A percentile compares a stretch with the other conserved stretches of the same genome.
Conservation (phyloP, 2,797 vertebrate genomes). For the Enteromius argenteus region DNA sequence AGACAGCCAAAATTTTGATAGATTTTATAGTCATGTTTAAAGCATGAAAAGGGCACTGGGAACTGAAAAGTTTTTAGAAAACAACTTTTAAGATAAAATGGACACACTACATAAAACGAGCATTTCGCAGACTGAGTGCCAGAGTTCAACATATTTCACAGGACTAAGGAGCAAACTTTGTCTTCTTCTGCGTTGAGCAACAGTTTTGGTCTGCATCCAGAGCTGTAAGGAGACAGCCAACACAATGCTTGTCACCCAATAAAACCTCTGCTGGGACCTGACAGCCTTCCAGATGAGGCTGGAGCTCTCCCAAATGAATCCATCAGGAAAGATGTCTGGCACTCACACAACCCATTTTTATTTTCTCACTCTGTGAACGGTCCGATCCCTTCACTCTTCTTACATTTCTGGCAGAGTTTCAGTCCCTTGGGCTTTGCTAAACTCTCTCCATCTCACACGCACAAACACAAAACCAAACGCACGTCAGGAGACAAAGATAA, state of each 20-base stretch:
- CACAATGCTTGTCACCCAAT: conserved; percentile 61
- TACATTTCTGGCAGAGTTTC: conserved; percentile 29
- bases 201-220: conserved; percentile 61
- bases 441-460: conserved; percentile 40
- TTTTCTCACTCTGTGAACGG: conserved; percentile 25
- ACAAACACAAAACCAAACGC: conserved; percentile 21
- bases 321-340: conserved; percentile 40
- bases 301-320: conserved; percentile 59
- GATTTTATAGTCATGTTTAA: not conserved
- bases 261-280: conserved; percentile 55
- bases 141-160: conserved; percentile 61
- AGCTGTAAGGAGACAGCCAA: conserved; percentile 61
- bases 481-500: conserved; percentile 41
- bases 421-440: conserved; percentile 40
- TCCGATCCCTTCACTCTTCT: conserved; percentile 4
- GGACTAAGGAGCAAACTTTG: conserved; percentile 64
- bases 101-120: not conserved
- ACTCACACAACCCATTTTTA: conserved; percentile 14
- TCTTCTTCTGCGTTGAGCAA: conserved; percentile 68
- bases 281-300: conserved; percentile 56
- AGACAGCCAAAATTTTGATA: not conserved
- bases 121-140: conserved; percentile 46
- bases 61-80: not conserved
- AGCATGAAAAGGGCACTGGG: not conserved
- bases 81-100: conserved; percentile 5